Evolutionary conservation across 2,797 vertebrate genomes (phyloP), one percentile per base, ranked within the genome.

Genomic region (Hozukius guyotensis): DNA sequence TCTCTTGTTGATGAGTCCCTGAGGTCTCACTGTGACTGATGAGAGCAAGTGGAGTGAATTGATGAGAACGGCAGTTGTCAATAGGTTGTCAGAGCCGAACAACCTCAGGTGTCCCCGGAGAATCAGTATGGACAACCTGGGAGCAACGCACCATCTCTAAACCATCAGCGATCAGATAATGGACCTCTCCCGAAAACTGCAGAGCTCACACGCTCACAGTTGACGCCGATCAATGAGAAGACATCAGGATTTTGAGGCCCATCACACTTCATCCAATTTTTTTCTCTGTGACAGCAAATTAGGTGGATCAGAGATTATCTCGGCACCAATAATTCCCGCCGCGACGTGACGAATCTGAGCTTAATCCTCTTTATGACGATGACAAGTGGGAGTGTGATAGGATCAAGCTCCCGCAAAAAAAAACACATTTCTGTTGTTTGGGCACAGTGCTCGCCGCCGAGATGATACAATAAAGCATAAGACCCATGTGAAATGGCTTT

Each of bases 261-360:
- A 10, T 70, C 82, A 9, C 72, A 65, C 55, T 78, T 85, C 70
- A 65, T 82, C 72, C 70, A 57, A 66, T 80, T 80, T 66, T 77
- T 66, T 27, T 82, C 69, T 75, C 75, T 59, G 69, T 13, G 52
- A 72, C 24, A 16, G 72, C 53, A 89, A 91, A 93, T 92, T 88
- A 87, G 86, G 81, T 64, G 85, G 83, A 83, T 90, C 87, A 81
- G 81, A 91, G 90, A 91, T 92, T 82, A 92, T 91, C 87, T 80
- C 31, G 1, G 59, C 60, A 12, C 32, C 66, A 31, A 80, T 88
- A 79, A 91, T 85, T 87, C 88, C 75, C 57, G 14, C 61, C 11
- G 25, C 68, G 36, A 82, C 32, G 85, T 91, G 87, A 88, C 85
- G 22, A 90, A 91, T 92, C 86, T 16, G 38, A 75, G 76, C 14